Conservation (phyloP, 2,888 invertebrate species). For the Cylloceria caligata region DNA sequence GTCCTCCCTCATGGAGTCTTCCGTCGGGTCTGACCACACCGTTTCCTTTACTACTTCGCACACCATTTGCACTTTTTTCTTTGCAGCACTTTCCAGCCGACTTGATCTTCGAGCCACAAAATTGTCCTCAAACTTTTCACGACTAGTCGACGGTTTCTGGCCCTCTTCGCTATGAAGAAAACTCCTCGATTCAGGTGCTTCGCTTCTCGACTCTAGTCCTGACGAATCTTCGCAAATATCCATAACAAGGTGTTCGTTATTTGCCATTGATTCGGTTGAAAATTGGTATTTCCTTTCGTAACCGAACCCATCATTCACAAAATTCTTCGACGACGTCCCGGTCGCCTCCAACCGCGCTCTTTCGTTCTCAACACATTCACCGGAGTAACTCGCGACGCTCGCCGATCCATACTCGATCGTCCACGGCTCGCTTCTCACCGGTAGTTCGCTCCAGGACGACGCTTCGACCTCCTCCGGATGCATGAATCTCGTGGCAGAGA, state of each 20-base stretch:
- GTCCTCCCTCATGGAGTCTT: conserved; percentile 74
- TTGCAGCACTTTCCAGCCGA: background rate
- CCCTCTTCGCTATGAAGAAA: background rate
- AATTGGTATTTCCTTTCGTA: conserved; percentile 16
- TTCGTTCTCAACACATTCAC: conserved; percentile 16
- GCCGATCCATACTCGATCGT: conserved; percentile 60
- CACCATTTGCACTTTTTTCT: conserved; percentile 46
- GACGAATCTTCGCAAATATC: conserved; percentile 44
- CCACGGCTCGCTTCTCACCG: conserved; percentile 44
- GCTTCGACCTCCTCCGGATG: conserved; percentile 37
- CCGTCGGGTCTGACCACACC: conserved; percentile 60
- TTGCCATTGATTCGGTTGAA: no score
- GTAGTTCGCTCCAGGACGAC: conserved; percentile 29
- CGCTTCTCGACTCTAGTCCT: background rate
- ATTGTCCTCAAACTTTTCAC: conserved; percentile 3
- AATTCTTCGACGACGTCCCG: conserved; percentile 37
- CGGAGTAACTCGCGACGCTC: conserved; percentile 40
- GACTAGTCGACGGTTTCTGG: background rate
- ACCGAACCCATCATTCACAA: conserved; percentile 10
- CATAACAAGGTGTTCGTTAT: conserved; percentile 23
- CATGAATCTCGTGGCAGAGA: conserved; percentile 57
- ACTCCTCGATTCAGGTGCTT: background rate
- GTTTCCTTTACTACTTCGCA: conserved; percentile 55
- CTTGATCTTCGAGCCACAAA: background rate
- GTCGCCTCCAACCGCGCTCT: background rate